Evolutionary conservation across 2,888 invertebrate genomes (phyloP), one percentile per base, ranked within the genome.

Genomic region (Phalangium opilio): DNA sequence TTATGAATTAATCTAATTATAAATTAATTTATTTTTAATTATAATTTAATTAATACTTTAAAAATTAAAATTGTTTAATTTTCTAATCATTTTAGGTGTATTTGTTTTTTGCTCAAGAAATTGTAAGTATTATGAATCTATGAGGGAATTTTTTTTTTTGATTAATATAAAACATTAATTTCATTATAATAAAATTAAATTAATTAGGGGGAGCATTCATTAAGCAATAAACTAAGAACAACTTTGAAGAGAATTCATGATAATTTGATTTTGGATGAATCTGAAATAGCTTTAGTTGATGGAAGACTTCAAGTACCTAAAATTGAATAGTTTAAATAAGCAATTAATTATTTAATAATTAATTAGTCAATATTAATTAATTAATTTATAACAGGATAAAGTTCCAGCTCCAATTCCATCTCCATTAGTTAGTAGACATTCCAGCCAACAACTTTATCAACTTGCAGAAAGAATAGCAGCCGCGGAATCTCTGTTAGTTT

Each of bases 381-480:
- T 33, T 32, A 20, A 19, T 45, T 44, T 21, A 32, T 49, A 58
- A 36, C 55, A 64, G 60, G 62, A 63, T 52, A 63, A 68, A 63
- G 66, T 73, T 19, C 65, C 67, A 5, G 72, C 73, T 57, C 77
- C 77, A 1, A 64, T 67, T 41, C 64, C 78, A 43, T 77, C 78
- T 51, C 72, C 76, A 2, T 73, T 77, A 52, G 78, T 83, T 32
- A 75, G 81, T 61, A 65, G 83, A 35, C 70, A 68, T 18, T 73
- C 75, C 49, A 74, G 81, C 3, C 83, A 84, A 50, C 78, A 74
- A 47, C 68, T 93, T 14, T 82, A 81, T 63, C 90, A 90, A 0
- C 67, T 95, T 21, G 72, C 80, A 0, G 86, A 90, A 61, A 73
- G 95, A 51, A 78, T 91, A 15, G 85, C 91, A 0, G 95, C 83